phyloP scores from a whole-genome alignment of 1,140 invertebrate genomes.

The Drosophila lacertosa region DNA sequence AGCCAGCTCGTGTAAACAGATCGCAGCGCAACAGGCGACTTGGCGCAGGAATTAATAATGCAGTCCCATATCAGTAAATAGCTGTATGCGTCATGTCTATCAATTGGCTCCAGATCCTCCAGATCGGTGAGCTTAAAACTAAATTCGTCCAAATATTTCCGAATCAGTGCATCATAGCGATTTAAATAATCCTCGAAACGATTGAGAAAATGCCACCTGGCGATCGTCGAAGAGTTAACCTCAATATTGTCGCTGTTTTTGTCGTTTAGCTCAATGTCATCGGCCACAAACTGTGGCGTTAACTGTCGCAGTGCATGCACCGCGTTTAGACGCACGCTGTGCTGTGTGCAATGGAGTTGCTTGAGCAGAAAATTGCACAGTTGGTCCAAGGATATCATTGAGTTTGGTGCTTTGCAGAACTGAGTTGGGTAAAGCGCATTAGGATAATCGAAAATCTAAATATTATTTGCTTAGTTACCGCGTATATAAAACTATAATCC shows the following conservation, averaged over 20 bases:
- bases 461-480: slow-evolving; percentile 40
- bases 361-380: slow-evolving; percentile 74
- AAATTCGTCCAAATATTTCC: slow-evolving; percentile 74
- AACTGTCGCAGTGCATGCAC: slow-evolving; percentile 60
- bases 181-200: slow-evolving; percentile 85
- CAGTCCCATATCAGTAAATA: slow-evolving; percentile 91
- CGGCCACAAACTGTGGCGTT: slow-evolving; percentile 65
- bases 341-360: slow-evolving; percentile 56
- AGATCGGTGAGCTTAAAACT: slow-evolving; percentile 78
- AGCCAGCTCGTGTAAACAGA: slow-evolving; percentile 89
- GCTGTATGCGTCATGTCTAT: slow-evolving; percentile 57
- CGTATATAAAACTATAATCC: slow-evolving; percentile 68
- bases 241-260: slow-evolving; percentile 61
- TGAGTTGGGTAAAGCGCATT: slow-evolving; percentile 11
- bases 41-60: slow-evolving; percentile 88
- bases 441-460: not conserved
- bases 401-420: slow-evolving; percentile 64
- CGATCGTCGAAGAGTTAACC: slow-evolving; percentile 25
- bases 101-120: slow-evolving; percentile 65
- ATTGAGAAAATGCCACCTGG: slow-evolving; percentile 84
- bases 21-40: slow-evolving; percentile 88
- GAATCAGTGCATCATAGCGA: slow-evolving; percentile 61
- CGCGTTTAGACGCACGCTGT: slow-evolving; percentile 58
- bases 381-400: slow-evolving; percentile 64
- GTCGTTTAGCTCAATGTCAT: slow-evolving; percentile 69